phyloP scores from a whole-genome alignment of 2,888 invertebrate species.

The Apamea anceps region DNA sequence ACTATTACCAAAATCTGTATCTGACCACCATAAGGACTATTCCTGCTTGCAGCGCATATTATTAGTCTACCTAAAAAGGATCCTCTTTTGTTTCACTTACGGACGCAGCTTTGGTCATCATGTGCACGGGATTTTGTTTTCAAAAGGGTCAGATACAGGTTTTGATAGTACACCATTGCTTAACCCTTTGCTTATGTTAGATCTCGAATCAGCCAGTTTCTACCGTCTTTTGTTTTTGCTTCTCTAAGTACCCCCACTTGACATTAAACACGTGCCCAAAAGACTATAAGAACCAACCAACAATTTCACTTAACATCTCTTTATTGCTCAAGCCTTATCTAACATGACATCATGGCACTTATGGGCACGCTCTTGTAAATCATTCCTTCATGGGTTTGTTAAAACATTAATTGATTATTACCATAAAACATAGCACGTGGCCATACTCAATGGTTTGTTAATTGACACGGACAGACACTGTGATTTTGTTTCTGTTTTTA shows the following conservation, averaged over 20 bases:
- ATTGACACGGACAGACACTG: constrained; percentile 59
- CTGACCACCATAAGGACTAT: too few species aligned
- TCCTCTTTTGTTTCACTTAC: too few species aligned
- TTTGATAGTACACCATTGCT: too few species aligned
- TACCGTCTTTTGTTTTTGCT: constrained; percentile 2
- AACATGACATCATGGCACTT: constrained; percentile 68
- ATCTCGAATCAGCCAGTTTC: not conserved
- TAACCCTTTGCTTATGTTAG: not conserved
- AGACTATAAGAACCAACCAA: constrained; percentile 18
- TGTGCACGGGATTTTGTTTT: too few species aligned
- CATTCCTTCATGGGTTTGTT: constrained; percentile 69
- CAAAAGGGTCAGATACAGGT: too few species aligned
- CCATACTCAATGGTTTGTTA: constrained; percentile 68
- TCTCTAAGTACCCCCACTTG: not conserved
- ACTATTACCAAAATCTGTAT: too few species aligned
- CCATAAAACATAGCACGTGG: constrained; percentile 76
- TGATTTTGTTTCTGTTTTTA: constrained; percentile 55
- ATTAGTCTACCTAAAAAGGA: too few species aligned
- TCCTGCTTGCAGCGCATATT: too few species aligned
- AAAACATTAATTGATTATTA: constrained; percentile 71
- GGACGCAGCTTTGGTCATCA: too few species aligned
- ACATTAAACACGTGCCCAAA: constrained; percentile 51
- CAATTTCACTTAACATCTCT: constrained; percentile 48
- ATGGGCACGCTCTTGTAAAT: constrained; percentile 67
- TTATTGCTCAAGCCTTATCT: constrained; percentile 62